Evolutionary conservation across 1,140 invertebrate species (phyloP).

Genomic region (Whitmania pigra): DNA sequence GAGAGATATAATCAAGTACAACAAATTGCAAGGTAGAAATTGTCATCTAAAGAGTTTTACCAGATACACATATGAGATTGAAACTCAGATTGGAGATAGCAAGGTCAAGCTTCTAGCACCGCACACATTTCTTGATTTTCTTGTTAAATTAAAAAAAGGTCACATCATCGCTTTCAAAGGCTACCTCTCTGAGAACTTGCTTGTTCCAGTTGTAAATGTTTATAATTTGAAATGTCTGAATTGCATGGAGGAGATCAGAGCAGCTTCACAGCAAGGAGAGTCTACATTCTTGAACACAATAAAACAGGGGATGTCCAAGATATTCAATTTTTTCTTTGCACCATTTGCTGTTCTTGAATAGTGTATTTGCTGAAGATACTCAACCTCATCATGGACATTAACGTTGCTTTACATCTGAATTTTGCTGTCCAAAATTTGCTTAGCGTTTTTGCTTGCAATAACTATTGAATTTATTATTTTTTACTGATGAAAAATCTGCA

Average conservation of each 20-base stretch:
- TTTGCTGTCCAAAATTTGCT: too few relatives aligned
- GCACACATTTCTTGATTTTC: constrained; percentile 19
- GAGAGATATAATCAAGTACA: background rate
- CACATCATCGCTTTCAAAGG: constrained; percentile 19
- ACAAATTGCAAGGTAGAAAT: background rate
- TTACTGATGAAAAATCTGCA: too few relatives aligned
- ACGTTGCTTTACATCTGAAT: too few relatives aligned
- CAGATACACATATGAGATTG: constrained; percentile 22
- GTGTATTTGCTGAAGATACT: background rate
- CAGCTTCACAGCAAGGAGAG: constrained; percentile 9
- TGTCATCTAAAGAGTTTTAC: constrained; percentile 23
- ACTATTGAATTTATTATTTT: too few relatives aligned
- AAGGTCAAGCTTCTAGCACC: constrained; percentile 16
- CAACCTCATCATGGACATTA: too few relatives aligned
- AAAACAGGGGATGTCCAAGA: background rate
- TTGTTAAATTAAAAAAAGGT: constrained; percentile 10
- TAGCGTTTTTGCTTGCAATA: too few relatives aligned
- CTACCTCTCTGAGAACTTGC: constrained; percentile 5
- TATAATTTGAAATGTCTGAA: constrained; percentile 7
- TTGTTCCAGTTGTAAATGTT: constrained; percentile 2
- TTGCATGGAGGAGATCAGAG: background rate
- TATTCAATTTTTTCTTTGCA: constrained; percentile 15
- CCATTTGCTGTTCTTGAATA: constrained; percentile 2
- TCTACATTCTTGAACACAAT: background rate
- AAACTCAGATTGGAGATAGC: constrained; percentile 2